Conservation (phyloP, 2,113 vertebrate species). For the Cyanocitta stelleri region DNA sequence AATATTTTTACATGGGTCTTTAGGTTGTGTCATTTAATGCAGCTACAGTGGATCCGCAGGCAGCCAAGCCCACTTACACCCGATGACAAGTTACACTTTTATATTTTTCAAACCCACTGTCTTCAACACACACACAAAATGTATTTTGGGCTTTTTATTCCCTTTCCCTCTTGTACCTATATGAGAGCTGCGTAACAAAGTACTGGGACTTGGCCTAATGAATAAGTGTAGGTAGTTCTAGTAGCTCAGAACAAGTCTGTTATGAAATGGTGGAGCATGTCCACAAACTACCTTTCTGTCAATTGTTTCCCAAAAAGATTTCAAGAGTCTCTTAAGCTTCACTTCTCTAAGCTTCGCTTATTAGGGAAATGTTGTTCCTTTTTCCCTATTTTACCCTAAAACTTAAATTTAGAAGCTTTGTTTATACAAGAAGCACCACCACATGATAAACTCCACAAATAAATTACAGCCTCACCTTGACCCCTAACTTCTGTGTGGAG, state of each 20-base stretch:
- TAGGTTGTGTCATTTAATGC: neutral
- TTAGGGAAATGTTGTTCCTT: neutral
- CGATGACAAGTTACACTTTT: neutral
- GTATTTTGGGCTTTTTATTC: neutral
- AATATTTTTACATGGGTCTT: neutral
- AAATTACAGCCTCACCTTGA: neutral
- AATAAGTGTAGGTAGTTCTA: neutral
- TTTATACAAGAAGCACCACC: neutral
- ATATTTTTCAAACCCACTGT: neutral
- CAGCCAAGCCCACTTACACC: neutral
- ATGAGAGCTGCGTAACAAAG: neutral
- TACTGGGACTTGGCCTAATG: neutral
- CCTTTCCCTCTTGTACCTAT: neutral
- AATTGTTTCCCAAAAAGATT: neutral
- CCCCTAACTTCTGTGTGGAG: neutral
- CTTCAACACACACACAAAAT: neutral
- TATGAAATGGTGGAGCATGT: neutral
- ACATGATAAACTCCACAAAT: fast-evolving
- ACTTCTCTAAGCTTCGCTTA: neutral
- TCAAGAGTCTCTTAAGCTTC: neutral
- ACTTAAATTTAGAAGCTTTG: neutral
- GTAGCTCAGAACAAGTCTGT: neutral
- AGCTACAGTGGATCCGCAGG: neutral
- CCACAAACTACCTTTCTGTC: neutral
- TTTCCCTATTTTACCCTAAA: neutral